Base-by-base conservation (phyloP, 2,888 invertebrate genomes). In the Saturnia pavonia region DNA sequence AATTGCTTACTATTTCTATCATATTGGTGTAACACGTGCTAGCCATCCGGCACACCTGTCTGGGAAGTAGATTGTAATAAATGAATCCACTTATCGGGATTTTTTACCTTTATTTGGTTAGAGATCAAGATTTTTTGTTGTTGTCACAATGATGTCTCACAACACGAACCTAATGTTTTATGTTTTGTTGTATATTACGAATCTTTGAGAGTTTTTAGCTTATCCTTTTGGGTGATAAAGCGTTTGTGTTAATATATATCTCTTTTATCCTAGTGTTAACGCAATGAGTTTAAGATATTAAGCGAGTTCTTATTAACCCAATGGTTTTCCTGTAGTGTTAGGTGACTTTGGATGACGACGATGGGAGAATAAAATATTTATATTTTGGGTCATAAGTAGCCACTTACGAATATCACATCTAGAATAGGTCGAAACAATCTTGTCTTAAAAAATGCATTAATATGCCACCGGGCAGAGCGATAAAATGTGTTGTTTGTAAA, bases 11-110 rank as follows among this genome's bases (percentile, higher is more conserved):
- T 22, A 68, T 68, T 19, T 45, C 27, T 42, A 68, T 63, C 34
- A 22, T 60, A 63, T 40, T 45, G 19, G 69, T 73, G 71, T 69
- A 78, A 85, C 88, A 86, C 87, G 88, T 86, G 85, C 85, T 82
- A 71, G 77, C 82, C 82, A 84, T 87, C 86, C 87, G 87, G 86
- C 82, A 86, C 88, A 88, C 88, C 88, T 89, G 88, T 81, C 80
- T 81, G 80, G 79, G 79, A 80, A 79, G 80, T 78, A 76, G 75
- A 78, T 81, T 76, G 78, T 85, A 83, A 86, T 80, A 80, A 85
- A 86, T 86, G 74, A 76, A 76, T 76, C 77, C 79, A 78, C 76
- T 84, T 79, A 80, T 77, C 74, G 77, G 75, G 70, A 74, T 74
- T 75, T n/a, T 81, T 77, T 80, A 78, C 78, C 76, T 80, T 78